Conservation (phyloP, 2,797 vertebrate genomes). For the Eulemur rubriventer region DNA sequence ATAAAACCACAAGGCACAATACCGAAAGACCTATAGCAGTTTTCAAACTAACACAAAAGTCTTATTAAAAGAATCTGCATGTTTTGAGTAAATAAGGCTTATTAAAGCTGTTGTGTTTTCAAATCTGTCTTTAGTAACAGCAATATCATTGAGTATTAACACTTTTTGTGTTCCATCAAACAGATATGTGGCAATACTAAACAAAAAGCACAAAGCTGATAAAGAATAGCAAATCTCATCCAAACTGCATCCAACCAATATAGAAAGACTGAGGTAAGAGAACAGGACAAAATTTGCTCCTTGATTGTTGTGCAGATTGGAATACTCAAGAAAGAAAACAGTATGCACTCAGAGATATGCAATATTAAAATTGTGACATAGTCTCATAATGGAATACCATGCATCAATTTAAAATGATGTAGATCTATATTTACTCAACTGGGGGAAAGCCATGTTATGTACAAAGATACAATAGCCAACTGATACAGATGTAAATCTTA, state of each 20-base stretch:
- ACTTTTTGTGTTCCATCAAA: conserved; percentile 40
- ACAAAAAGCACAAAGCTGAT: not conserved
- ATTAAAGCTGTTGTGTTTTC: conserved; percentile 5
- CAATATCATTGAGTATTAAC: not conserved
- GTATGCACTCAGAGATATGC: not conserved
- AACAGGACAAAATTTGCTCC: not conserved
- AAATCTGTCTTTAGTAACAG: not conserved
- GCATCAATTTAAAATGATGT: not conserved
- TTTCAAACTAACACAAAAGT: not conserved
- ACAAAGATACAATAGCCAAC: not conserved
- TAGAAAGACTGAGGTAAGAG: not conserved
- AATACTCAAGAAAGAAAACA: not conserved
- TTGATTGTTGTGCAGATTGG: not conserved
- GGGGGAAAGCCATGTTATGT: not conserved
- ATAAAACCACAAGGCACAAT: not conserved
- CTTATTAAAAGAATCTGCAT: not conserved
- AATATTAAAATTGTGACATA: not conserved
- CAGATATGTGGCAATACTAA: not conserved
- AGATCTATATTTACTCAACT: not conserved
- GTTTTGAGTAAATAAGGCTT: conserved; percentile 5
- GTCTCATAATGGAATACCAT: not conserved
- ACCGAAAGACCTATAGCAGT: not conserved
- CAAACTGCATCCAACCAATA: not conserved
- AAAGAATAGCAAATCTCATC: not conserved
- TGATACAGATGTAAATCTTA: not conserved